A percentile compares a stretch with the other conserved stretches of the same genome.
phyloP scores from a whole-genome alignment of 2,113 vertebrate genomes.

The Erythrocercus mccallii region DNA sequence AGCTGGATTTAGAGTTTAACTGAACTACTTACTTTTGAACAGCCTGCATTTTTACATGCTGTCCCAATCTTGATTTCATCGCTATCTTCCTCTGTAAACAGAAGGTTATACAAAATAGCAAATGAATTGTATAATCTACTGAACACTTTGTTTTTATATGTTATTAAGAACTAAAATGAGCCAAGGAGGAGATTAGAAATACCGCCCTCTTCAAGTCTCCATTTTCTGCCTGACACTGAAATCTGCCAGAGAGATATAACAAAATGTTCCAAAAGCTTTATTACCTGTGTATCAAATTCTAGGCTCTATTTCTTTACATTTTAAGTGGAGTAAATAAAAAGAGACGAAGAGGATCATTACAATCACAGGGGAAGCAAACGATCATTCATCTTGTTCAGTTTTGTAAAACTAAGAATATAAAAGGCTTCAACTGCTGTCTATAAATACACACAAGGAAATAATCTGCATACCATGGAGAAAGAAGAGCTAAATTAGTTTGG shows the following conservation, averaged over 20 bases:
- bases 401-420: not conserved
- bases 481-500: not conserved
- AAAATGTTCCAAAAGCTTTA: not conserved
- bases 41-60: slow-evolving; percentile 91
- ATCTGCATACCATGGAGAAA: not conserved
- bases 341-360: not conserved
- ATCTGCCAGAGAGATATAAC: not conserved
- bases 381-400: not conserved
- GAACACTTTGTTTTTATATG: not conserved
- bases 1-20: not conserved
- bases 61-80: slow-evolving; percentile 93
- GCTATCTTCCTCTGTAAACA: slow-evolving; percentile 83
- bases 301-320: not conserved
- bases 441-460: not conserved
- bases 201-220: not conserved
- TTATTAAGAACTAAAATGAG: not conserved
- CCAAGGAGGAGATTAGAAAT: not conserved
- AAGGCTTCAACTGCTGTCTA: not conserved
- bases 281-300: not conserved
- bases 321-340: not conserved
- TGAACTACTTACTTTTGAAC: slow-evolving; percentile 81
- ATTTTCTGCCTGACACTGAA: not conserved
- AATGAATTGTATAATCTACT: not conserved
- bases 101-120: not conserved
- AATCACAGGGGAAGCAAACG: not conserved